Percentiles rank a stretch among this genome's conserved stretches.
Evolutionary conservation across 23 tunicate species (phyloP).

Genomic region (Halocynthia roretzi): DNA sequence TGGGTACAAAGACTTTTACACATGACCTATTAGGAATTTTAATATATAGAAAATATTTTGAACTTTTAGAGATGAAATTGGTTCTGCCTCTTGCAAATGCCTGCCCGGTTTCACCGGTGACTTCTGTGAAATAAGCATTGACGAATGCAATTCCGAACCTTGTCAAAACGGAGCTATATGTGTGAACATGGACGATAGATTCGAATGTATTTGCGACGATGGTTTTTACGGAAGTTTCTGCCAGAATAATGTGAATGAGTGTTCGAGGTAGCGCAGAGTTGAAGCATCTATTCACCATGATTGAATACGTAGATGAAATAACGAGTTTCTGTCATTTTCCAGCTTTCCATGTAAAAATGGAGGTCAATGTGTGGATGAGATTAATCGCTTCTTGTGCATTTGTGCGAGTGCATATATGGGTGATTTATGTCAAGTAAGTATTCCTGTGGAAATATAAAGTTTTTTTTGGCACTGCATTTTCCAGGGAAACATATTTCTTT

Average conservation of each 20-base stretch:
- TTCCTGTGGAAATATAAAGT: background rate
- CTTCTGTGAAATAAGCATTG: constrained; percentile 18
- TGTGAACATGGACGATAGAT: constrained; percentile 20
- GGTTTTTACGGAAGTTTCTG: constrained; percentile 3
- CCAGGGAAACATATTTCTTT: too few relatives aligned
- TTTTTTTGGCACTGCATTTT: background rate
- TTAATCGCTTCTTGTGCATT: constrained; percentile 9
- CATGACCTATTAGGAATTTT: too few relatives aligned
- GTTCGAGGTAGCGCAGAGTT: background rate
- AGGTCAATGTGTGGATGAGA: constrained; percentile 18
- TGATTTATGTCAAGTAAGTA: constrained; percentile 7
- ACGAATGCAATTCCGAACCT: constrained; percentile 10
- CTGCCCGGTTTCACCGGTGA: constrained; percentile 15
- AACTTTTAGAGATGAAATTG: constrained; percentile 9
- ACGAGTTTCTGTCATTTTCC: background rate
- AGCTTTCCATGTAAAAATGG: constrained; percentile 20
- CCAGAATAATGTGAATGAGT: background rate
- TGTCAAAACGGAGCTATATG: constrained; percentile 33
- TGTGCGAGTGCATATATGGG: constrained; percentile 15
- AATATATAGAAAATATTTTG: too few relatives aligned
- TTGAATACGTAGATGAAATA: background rate
- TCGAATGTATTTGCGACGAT: background rate
- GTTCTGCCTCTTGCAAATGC: constrained; percentile 13
- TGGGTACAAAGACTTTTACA: too few relatives aligned
- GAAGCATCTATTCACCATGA: background rate